Evolutionary conservation across 2,797 vertebrate genomes (phyloP).

Genomic region (Platyrinchus mystaceus): DNA sequence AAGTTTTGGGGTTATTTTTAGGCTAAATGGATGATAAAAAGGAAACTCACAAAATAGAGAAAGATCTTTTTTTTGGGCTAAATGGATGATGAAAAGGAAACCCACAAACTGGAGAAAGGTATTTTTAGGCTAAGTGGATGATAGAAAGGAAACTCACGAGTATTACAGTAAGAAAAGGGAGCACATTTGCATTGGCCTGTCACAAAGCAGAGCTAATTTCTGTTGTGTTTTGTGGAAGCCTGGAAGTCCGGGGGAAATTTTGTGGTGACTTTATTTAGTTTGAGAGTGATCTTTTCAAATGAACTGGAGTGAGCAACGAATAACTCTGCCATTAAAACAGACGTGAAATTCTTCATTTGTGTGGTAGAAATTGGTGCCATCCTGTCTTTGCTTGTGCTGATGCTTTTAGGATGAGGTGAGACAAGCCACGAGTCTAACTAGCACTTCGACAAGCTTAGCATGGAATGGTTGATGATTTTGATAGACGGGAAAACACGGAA

Average conservation of each 20-base stretch:
- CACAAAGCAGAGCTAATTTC: neutral
- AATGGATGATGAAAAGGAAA: conserved; percentile 21
- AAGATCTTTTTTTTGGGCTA: neutral
- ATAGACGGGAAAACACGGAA: neutral
- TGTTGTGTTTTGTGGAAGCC: neutral
- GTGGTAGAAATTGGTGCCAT: neutral
- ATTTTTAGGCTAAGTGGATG: conserved; percentile 19
- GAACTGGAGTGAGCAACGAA: neutral
- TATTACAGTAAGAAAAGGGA: neutral
- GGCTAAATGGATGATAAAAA: conserved; percentile 5
- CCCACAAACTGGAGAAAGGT: neutral
- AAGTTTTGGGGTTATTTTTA: neutral
- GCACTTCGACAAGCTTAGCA: neutral
- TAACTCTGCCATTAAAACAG: neutral
- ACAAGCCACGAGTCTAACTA: neutral
- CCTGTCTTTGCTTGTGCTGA: neutral
- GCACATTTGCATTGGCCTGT: neutral
- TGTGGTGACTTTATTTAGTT: neutral
- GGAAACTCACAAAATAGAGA: neutral
- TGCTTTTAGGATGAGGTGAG: neutral
- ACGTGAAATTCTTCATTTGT: neutral
- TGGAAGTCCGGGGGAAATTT: neutral
- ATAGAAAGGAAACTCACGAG: neutral
- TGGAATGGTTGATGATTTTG: neutral
- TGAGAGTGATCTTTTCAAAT: neutral